phyloP scores from a whole-genome alignment of 2,888 invertebrate genomes.

The Deroplatys truncata region DNA sequence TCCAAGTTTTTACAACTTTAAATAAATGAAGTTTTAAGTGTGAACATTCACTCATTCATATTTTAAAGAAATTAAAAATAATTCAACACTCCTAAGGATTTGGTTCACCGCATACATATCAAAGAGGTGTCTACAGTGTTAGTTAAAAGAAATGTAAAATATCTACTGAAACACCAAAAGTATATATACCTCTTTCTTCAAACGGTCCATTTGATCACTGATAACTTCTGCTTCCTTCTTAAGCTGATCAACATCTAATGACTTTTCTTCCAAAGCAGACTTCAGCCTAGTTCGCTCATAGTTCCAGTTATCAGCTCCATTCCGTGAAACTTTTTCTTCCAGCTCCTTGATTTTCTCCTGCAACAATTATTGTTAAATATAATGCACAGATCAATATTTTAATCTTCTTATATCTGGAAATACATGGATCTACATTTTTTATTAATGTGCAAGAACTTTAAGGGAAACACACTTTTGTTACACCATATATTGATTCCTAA shows the following conservation, averaged over 20 bases:
- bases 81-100: no score
- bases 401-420: not conserved
- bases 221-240: constrained; percentile 64
- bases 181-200: constrained; percentile 57
- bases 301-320: constrained; percentile 48
- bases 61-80: no score
- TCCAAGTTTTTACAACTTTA: no score
- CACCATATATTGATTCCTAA: no score
- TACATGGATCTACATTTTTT: not conserved
- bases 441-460: no score
- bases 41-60: no score
- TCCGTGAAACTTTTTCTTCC: constrained; percentile 38
- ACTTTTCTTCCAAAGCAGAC: constrained; percentile 68
- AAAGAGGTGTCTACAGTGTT: no score
- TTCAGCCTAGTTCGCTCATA: constrained; percentile 66
- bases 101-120: no score
- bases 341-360: constrained; percentile 50
- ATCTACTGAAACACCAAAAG: not conserved
- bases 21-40: no score
- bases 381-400: not conserved
- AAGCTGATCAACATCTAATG: constrained; percentile 65
- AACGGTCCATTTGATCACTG: constrained; percentile 67
- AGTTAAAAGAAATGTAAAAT: no score
- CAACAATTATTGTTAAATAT: constrained; percentile 19
- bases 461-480: no score